Evolutionary conservation across 2,797 vertebrate genomes (phyloP).

Genomic region (Bryconaethiops microstoma): DNA sequence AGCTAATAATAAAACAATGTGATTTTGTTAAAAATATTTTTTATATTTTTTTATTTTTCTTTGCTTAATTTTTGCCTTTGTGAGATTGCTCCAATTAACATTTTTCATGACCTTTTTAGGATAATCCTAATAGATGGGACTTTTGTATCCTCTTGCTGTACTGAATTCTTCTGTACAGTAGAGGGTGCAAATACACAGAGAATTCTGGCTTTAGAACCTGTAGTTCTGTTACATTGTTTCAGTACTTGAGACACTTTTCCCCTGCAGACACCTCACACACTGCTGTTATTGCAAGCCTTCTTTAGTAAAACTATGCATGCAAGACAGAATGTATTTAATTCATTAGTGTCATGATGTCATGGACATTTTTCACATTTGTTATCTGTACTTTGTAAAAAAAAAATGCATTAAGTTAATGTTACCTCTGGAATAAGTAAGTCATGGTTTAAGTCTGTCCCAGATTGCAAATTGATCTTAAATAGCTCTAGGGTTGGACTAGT

Average conservation of each 20-base stretch:
- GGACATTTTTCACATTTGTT: not conserved
- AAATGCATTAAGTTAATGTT: not conserved
- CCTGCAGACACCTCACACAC: not conserved
- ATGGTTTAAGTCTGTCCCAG: not conserved
- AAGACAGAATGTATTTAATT: not conserved
- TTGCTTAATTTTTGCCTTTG: no score
- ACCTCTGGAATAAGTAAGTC: not conserved
- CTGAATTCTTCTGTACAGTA: not conserved
- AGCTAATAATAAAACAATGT: no score
- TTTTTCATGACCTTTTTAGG: no score
- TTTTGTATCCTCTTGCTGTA: not conserved
- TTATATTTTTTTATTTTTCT: no score
- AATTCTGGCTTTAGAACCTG: not conserved
- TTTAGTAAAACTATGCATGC: not conserved
- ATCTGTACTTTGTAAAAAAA: not conserved
- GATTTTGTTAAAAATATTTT: no score
- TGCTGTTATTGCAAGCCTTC: not conserved
- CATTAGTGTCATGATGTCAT: not conserved
- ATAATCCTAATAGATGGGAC: not conserved
- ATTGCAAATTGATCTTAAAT: not conserved
- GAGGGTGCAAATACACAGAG: slow-evolving; percentile 1
- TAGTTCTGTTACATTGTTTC: not conserved
- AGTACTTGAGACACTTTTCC: not conserved
- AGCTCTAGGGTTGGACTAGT: no score
- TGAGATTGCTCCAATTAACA: no score